Base-by-base conservation (phyloP, 2,113 vertebrate species). In the Brachyhypopomus gauderio region DNA sequence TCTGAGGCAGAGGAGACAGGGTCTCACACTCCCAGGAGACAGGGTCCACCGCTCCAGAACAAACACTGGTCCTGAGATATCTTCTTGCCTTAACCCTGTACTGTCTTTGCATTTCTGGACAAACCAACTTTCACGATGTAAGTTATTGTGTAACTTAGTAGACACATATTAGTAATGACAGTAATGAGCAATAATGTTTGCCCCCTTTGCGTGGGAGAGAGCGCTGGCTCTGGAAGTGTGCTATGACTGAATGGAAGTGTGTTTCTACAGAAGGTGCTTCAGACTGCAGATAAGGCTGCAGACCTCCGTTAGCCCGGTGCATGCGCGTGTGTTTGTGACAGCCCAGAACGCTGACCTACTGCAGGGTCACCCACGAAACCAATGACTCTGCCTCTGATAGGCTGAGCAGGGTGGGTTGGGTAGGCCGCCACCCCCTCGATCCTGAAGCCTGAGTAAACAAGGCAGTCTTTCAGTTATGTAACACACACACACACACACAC, bases 371-470 rank as follows among this genome's bases (percentile, higher is more conserved):
- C 2, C 34, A 72, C 69, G 60, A 75, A 88, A 84, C 77, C 36
- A 83, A 82, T 85, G 72, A 83, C 56, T 81, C 14, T 82, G 89
- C 78, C 81, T 87, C 45, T 69, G 88, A 93, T 93, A 91, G 92
- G 92, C 85, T 85, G 30, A 70, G 56, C n/a, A 60, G 78, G 19
- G 87, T 89, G 91, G 92, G 92, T 84, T 91, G 88, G 92, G 88
- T 85, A 76, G 25, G 85, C 83, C 85, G 77, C 86, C 92, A 85
- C 89, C 90, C 89, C 84, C 81, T 72, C 79, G 80, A 82, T 79
- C 62, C 70, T 76, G 56, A 9, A 41, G 82, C 56, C 76, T 72
- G 83, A 81, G 88, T 89, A 88, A 91, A 92, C 90, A 91, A 87
- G 82, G 71, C 79, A 77, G 63, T 87, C 87, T 88, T 88, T 86